Evolutionary conservation across 2,888 invertebrate species (phyloP).

Genomic region (Cataglyphis livida): DNA sequence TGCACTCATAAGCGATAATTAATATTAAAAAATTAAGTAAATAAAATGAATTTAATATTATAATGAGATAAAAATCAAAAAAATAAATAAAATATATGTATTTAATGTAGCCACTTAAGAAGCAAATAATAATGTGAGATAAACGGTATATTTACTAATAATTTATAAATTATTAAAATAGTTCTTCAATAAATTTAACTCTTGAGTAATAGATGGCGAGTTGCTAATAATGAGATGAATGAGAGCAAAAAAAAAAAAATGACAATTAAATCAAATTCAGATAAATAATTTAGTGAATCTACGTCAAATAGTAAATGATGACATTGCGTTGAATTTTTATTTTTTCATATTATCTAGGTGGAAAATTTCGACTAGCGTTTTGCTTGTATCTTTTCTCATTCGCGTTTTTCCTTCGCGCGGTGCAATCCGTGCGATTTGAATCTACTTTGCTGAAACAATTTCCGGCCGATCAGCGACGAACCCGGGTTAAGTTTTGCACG

Average conservation of each 20-base stretch:
- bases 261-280: constrained; percentile 24
- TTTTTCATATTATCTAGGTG: neutral
- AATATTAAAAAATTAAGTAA: neutral
- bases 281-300: constrained; percentile 15
- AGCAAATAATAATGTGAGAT: neutral
- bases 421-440: constrained; percentile 1
- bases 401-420: neutral
- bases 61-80: neutral
- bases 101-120: neutral
- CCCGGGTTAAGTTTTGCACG: constrained; percentile 18
- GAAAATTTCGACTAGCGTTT: neutral
- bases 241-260: constrained; percentile 18
- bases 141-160: neutral
- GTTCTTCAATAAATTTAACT: neutral
- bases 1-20: neutral
- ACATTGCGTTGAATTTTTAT: constrained; percentile 13
- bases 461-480: neutral
- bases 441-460: constrained; percentile 26
- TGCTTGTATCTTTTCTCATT: neutral
- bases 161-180: neutral
- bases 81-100: neutral
- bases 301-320: constrained; percentile 24
- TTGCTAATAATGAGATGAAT: constrained; percentile 2
- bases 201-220: neutral
- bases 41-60: neutral